Percentiles rank a stretch among this genome's conserved stretches.
Evolutionary conservation across 2,797 vertebrate genomes (phyloP).

Genomic region (Hydrophis major): DNA sequence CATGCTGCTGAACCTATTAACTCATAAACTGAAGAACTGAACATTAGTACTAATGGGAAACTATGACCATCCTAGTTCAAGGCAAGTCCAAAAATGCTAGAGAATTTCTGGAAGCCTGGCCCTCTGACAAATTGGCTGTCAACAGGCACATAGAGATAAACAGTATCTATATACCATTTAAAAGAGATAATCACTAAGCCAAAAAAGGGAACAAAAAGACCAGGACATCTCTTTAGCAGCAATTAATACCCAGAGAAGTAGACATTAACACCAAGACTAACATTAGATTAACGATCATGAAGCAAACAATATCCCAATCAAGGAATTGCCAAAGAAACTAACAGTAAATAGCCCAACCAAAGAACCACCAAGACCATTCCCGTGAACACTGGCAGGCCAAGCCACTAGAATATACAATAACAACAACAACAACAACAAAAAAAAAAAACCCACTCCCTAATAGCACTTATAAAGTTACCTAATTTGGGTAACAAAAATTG

Average conservation of each 20-base stretch:
- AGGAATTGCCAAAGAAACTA: background rate
- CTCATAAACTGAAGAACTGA: background rate
- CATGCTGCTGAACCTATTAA: background rate
- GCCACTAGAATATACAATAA: background rate
- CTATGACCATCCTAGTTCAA: background rate
- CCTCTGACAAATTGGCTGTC: background rate
- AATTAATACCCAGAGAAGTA: background rate
- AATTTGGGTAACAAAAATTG: background rate
- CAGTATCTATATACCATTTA: background rate
- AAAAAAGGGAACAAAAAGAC: background rate
- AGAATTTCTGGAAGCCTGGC: background rate
- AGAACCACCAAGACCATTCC: background rate
- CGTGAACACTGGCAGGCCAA: background rate
- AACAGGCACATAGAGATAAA: background rate
- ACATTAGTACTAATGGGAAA: background rate
- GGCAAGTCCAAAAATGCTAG: background rate
- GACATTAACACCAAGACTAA: background rate
- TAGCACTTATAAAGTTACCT: background rate
- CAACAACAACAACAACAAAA: background rate
- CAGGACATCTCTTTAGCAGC: background rate
- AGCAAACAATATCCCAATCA: background rate
- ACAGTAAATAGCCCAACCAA: background rate
- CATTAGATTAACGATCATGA: background rate
- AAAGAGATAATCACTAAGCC: background rate
- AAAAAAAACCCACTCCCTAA: background rate